Percentiles rank a stretch among this genome's conserved stretches.
Conservation (phyloP, 1,140 invertebrate species). For the Sycophila sp. region DNA sequence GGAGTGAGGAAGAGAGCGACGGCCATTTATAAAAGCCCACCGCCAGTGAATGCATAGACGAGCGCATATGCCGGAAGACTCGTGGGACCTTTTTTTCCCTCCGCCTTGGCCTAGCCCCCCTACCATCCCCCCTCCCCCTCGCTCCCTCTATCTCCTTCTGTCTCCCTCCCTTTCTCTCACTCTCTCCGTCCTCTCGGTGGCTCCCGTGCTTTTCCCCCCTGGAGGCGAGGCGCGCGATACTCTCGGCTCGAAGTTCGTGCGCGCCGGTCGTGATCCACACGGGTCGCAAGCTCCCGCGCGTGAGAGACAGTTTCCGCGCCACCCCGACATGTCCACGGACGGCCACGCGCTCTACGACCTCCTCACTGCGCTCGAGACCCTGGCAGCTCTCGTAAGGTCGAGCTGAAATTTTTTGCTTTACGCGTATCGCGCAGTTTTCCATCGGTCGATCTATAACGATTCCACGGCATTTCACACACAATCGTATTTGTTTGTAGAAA, state of each 20-base stretch:
- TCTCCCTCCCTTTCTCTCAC: neutral
- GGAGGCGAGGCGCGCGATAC: neutral
- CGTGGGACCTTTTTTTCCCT: neutral
- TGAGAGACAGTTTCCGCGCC: no score
- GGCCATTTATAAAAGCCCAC: slow-evolving; percentile 21
- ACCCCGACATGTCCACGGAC: no score
- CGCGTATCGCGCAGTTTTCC: no score
- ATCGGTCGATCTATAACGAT: no score
- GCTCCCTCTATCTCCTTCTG: slow-evolving; percentile 18
- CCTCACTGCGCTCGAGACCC: no score
- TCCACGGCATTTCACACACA: no score
- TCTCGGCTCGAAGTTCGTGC: neutral
- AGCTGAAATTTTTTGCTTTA: no score
- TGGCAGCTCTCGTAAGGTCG: no score
- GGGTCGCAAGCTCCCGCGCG: neutral
- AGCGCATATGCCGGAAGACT: slow-evolving; percentile 6
- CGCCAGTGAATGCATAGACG: neutral
- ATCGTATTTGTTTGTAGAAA: no score
- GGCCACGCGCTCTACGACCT: no score
- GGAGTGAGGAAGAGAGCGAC: neutral
- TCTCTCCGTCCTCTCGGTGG: neutral
- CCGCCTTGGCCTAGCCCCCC: no score
- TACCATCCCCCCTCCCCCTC: neutral
- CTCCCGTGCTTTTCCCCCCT: neutral
- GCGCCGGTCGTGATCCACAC: neutral